These are phyloP conservation scores for Poecilobothrus nobilitatus DNA, from an alignment of 2,888 invertebrate genomes.

Conservation along the genomic window DNA sequence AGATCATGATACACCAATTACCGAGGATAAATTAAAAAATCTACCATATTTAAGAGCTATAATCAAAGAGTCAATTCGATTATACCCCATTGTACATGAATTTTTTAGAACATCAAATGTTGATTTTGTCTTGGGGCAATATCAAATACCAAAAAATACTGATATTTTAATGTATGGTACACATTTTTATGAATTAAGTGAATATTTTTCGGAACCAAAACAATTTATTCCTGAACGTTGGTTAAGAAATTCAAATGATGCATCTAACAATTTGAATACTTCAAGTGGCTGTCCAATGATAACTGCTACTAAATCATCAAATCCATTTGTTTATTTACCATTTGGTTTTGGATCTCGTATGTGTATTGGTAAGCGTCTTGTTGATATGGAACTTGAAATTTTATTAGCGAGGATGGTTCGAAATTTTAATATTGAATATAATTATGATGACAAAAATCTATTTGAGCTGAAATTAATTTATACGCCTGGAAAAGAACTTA, in stretches of 20 bases:
- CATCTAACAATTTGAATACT: constrained; percentile 10
- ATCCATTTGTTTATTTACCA: constrained; percentile 53
- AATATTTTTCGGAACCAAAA: constrained; percentile 52
- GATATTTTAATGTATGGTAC: constrained; percentile 64
- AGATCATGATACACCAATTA: constrained; percentile 39
- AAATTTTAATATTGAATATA: constrained; percentile 32
- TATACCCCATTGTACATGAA: constrained; percentile 53
- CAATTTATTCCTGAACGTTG: constrained; percentile 69
- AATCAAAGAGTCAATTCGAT: constrained; percentile 60
- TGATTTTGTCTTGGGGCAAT: constrained; percentile 55
- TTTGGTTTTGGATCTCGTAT: constrained; percentile 62
- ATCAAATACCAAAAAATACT: constrained; percentile 53
- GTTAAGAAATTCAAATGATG: constrained; percentile 37
- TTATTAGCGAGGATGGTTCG: constrained; percentile 41
- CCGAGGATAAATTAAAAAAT: constrained; percentile 42
- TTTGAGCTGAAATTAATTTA: constrained; percentile 31
- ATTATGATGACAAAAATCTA: constrained; percentile 29
- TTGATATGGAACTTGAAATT: constrained; percentile 59
- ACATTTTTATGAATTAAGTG: constrained; percentile 47
- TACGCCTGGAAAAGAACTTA: constrained; percentile 35
- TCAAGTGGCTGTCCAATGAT: constrained; percentile 9
- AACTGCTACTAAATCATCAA: constrained; percentile 20
- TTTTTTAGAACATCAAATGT: constrained; percentile 48
- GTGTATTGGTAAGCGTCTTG: constrained; percentile 63
- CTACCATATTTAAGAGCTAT: constrained; percentile 60